Conservation (phyloP, 2,888 invertebrate genomes). For the Hyalella azteca region DNA sequence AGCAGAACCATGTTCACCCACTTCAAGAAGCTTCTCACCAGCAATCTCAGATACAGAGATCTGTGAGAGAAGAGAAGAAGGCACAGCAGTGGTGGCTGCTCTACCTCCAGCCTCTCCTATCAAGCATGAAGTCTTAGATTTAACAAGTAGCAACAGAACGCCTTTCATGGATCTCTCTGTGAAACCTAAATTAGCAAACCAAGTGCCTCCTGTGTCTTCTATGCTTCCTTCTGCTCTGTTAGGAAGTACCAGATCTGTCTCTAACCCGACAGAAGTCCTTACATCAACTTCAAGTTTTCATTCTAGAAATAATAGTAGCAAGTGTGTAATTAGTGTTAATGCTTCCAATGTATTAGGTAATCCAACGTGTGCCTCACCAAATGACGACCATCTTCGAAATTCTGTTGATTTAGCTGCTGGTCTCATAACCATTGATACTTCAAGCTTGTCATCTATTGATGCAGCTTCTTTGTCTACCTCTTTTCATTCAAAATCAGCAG, state of each 20-base stretch:
- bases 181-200: slow-evolving; percentile 11
- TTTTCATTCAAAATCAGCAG: not conserved
- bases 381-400: not conserved
- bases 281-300: not conserved
- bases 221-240: not conserved
- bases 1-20: not conserved
- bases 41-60: not conserved
- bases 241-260: not conserved
- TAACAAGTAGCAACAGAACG: not conserved
- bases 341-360: slow-evolving; percentile 21
- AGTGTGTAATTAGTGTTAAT: slow-evolving; percentile 22
- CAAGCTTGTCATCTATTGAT: slow-evolving; percentile 30
- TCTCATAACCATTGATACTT: slow-evolving; percentile 12
- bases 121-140: not conserved
- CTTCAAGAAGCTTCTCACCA: not conserved
- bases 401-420: slow-evolving; percentile 13
- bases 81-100: slow-evolving; percentile 14
- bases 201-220: slow-evolving; percentile 25
- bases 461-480: not conserved
- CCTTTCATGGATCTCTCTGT: slow-evolving; percentile 18
- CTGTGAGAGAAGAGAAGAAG: not conserved
- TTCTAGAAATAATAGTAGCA: slow-evolving; percentile 16
- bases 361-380: slow-evolving; percentile 16
- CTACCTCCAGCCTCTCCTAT: not conserved
- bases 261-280: not conserved